These are phyloP conservation scores for Radopholus similis DNA, from an alignment of 1,140 invertebrate species.

Conservation along the genomic window DNA sequence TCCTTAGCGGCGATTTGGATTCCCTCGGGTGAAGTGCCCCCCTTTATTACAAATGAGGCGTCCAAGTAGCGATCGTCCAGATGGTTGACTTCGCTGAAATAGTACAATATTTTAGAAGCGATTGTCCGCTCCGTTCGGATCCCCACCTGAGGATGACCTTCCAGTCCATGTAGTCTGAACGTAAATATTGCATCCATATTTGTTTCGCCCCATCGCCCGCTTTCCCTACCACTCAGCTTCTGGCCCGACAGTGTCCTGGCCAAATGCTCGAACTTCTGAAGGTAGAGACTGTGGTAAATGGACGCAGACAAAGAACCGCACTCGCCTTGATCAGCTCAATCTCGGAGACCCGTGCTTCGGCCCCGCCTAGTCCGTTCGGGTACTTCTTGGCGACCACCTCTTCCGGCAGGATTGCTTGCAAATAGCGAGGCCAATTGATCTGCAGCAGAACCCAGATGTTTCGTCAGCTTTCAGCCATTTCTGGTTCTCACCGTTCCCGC, in stretches of 20 bases:
- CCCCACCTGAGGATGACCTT: slow-evolving; percentile 25
- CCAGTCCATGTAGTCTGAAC: slow-evolving; percentile 32
- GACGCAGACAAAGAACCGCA: background rate
- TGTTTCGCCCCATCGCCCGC: too few species aligned
- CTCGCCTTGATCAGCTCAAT: slow-evolving; percentile 18
- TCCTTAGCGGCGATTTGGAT: slow-evolving; percentile 4
- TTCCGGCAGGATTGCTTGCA: slow-evolving; percentile 21
- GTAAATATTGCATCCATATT: too few species aligned
- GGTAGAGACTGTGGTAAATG: too few species aligned
- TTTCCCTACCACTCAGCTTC: slow-evolving; percentile 19
- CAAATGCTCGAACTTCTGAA: slow-evolving; percentile 27
- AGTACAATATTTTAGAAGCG: too few species aligned
- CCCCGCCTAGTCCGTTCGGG: background rate
- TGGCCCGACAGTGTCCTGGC: slow-evolving; percentile 18
- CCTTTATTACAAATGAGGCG: slow-evolving; percentile 17
- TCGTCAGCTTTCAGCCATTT: too few species aligned
- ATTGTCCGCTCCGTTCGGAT: too few species aligned
- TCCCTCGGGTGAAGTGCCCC: background rate
- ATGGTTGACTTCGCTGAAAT: slow-evolving; percentile 21
- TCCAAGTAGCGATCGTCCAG: slow-evolving; percentile 25
- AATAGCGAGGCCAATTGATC: slow-evolving; percentile 29
- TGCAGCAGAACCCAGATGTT: background rate
- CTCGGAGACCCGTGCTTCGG: slow-evolving; percentile 1
- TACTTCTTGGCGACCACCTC: slow-evolving; percentile 16
- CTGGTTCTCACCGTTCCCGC: slow-evolving; percentile 17